Evolutionary conservation across 2,797 vertebrate species (phyloP).

Genomic region (Glossophaga mutica): DNA sequence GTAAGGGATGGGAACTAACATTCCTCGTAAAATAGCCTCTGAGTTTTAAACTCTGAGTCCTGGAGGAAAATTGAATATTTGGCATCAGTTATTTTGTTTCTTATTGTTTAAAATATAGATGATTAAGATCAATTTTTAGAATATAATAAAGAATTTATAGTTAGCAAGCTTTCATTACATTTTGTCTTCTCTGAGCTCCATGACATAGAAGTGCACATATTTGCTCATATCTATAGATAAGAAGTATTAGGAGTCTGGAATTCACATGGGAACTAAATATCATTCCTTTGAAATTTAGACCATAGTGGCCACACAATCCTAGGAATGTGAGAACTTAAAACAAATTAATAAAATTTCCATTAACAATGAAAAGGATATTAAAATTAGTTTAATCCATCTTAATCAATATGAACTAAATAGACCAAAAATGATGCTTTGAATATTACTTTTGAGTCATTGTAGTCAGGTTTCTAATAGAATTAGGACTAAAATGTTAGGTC

Average conservation of each 20-base stretch:
- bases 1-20: neutral
- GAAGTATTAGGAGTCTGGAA: neutral
- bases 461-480: neutral
- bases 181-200: neutral
- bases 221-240: neutral
- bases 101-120: neutral
- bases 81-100: neutral
- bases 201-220: neutral
- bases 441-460: neutral
- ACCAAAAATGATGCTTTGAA: neutral
- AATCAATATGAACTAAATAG: neutral
- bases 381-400: neutral
- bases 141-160: neutral
- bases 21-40: conserved; percentile 8
- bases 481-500: neutral
- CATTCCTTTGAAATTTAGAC: neutral
- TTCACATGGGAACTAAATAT: neutral
- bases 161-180: neutral
- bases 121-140: neutral
- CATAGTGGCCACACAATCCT: neutral
- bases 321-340: neutral
- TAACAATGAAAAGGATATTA: neutral
- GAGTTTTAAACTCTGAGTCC: conserved; percentile 11
- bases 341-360: neutral
- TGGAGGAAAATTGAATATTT: conserved; percentile 14